A percentile compares a stretch with the other conserved stretches of the same genome.
phyloP scores from a whole-genome alignment of 2,888 invertebrate genomes.

The Drosophila cognata region DNA sequence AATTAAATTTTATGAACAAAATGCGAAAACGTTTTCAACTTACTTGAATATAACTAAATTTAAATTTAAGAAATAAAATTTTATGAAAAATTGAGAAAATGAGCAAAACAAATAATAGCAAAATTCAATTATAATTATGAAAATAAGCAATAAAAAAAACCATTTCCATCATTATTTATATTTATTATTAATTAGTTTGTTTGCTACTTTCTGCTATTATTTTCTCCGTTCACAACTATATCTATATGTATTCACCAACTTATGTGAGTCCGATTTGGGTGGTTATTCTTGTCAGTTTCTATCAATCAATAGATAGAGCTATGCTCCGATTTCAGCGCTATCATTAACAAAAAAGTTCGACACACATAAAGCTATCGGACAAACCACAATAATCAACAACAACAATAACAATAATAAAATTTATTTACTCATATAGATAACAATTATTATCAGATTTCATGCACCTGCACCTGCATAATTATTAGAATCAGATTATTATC shows the following conservation, averaged over 20 bases:
- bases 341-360: not conserved
- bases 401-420: not conserved
- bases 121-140: not conserved
- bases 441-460: not conserved
- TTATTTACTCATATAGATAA: not conserved
- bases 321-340: not conserved
- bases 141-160: not conserved
- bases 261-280: not conserved
- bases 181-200: not conserved
- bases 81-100: not conserved
- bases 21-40: not conserved
- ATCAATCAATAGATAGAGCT: not conserved
- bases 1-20: not conserved
- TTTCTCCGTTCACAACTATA: not conserved
- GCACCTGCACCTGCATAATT: not conserved
- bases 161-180: not conserved
- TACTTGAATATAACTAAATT: not conserved
- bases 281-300: not conserved
- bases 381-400: not conserved
- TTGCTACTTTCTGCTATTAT: not conserved
- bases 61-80: not conserved
- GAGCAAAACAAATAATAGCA: not conserved
- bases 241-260: not conserved
- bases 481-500: not conserved
- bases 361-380: not conserved